A percentile compares a stretch with the other conserved stretches of the same genome.
Evolutionary conservation across 2,113 vertebrate species (phyloP).

Genomic region (Merops nubicus): DNA sequence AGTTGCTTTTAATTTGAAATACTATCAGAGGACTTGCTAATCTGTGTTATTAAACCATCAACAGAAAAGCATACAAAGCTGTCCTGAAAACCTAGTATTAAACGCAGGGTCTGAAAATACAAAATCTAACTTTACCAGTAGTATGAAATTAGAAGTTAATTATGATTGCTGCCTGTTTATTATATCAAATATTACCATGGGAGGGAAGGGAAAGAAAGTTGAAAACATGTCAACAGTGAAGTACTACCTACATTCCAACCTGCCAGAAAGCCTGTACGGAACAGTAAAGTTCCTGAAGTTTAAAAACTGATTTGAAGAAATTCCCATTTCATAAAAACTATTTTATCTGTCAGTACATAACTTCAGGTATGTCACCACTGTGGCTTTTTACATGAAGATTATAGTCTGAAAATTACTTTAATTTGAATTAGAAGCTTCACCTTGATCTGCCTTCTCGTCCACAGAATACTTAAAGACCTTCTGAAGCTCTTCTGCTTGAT

Average conservation of each 20-base stretch:
- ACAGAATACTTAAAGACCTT: conserved; percentile 93
- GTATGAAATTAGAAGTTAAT: background rate
- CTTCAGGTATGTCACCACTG: background rate
- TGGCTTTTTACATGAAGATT: background rate
- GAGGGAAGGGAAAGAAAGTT: background rate
- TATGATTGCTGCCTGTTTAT: background rate
- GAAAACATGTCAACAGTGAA: background rate
- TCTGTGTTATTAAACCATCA: background rate
- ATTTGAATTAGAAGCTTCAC: conserved; percentile 74
- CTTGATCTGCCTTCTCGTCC: conserved; percentile 91
- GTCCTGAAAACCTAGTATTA: background rate
- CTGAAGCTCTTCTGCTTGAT: conserved; percentile 91
- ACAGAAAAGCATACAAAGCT: background rate
- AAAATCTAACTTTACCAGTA: background rate
- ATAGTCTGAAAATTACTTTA: background rate
- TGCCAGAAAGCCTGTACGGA: background rate
- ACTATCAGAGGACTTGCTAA: background rate
- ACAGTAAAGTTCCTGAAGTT: background rate
- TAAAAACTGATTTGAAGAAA: background rate
- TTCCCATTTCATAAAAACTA: background rate
- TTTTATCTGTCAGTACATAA: background rate
- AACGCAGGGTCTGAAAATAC: background rate
- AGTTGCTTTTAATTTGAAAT: background rate
- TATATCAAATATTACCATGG: background rate
- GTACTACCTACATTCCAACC: background rate